phyloP scores from a whole-genome alignment of 2,888 invertebrate genomes.

The Apodemia mormo region DNA sequence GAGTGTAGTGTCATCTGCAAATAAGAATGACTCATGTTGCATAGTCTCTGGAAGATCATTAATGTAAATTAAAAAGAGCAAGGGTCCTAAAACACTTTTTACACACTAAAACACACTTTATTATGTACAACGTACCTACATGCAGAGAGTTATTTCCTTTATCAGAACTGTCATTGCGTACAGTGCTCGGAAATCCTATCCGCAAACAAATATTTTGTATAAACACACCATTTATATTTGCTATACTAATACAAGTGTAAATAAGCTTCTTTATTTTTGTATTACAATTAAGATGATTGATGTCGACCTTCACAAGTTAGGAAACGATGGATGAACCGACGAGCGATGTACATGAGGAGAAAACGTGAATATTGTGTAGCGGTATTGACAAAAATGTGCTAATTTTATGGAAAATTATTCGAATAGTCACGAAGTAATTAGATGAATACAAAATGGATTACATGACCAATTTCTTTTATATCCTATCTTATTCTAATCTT shows the following conservation, averaged over 20 bases:
- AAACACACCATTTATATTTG: conserved; percentile 1
- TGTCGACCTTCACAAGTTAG: not conserved
- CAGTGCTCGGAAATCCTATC: not conserved
- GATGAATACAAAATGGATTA: too few relatives aligned
- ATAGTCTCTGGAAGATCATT: too few relatives aligned
- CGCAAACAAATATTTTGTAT: not conserved
- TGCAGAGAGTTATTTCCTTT: not conserved
- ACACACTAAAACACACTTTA: too few relatives aligned
- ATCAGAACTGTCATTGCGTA: not conserved
- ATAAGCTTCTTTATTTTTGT: conserved; percentile 12
- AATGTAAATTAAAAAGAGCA: too few relatives aligned
- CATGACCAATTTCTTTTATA: too few relatives aligned
- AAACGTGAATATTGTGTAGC: not conserved
- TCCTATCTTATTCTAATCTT: too few relatives aligned
- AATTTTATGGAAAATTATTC: not conserved
- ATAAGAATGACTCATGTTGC: too few relatives aligned
- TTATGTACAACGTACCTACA: too few relatives aligned
- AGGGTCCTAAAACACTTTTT: too few relatives aligned
- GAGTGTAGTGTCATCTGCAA: too few relatives aligned
- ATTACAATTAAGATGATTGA: not conserved
- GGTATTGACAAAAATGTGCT: not conserved
- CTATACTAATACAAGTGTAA: not conserved
- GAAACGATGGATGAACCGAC: not conserved
- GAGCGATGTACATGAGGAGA: not conserved
- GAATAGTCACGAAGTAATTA: not conserved